These are phyloP conservation scores for Hydropsyche betteni DNA, from an alignment of 2,888 invertebrate species.

Conservation along the genomic window DNA sequence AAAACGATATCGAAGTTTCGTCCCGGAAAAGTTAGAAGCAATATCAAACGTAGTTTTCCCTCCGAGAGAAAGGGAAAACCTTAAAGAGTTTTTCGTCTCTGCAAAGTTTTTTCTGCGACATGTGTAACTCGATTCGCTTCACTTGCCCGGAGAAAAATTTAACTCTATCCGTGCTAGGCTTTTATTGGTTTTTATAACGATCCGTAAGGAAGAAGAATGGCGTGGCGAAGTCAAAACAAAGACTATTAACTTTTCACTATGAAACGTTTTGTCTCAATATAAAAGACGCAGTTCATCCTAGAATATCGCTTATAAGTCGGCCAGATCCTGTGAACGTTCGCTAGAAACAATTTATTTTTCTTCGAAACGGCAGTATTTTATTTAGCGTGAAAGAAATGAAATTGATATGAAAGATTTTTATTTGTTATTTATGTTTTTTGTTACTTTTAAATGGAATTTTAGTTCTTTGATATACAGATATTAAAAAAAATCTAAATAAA, in stretches of 20 bases:
- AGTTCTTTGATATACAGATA: too few species aligned
- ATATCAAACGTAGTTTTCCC: slow-evolving; percentile 30
- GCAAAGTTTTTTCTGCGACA: slow-evolving; percentile 34
- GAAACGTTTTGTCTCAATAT: slow-evolving; percentile 4
- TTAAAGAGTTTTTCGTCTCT: slow-evolving; percentile 20
- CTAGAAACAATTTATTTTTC: too few species aligned
- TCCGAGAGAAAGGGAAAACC: slow-evolving; percentile 1
- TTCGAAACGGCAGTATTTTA: too few species aligned
- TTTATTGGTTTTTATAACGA: slow-evolving; percentile 33
- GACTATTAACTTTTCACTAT: slow-evolving; percentile 14
- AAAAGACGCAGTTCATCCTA: too few species aligned
- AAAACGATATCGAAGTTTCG: slow-evolving; percentile 32
- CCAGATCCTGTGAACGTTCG: too few species aligned
- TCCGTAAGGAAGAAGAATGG: slow-evolving; percentile 22
- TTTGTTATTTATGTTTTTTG: too few species aligned
- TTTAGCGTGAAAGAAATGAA: too few species aligned
- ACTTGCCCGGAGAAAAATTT: slow-evolving; percentile 34
- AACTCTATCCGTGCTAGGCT: slow-evolving; percentile 15
- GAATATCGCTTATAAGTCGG: too few species aligned
- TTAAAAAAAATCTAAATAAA: too few species aligned
- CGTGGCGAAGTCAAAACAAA: neutral
- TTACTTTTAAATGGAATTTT: too few species aligned
- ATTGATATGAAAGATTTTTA: too few species aligned
- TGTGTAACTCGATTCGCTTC: slow-evolving; percentile 36
- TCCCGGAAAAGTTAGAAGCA: slow-evolving; percentile 7